phyloP scores from a whole-genome alignment of 2,113 vertebrate species.

The Tringa solitaria region DNA sequence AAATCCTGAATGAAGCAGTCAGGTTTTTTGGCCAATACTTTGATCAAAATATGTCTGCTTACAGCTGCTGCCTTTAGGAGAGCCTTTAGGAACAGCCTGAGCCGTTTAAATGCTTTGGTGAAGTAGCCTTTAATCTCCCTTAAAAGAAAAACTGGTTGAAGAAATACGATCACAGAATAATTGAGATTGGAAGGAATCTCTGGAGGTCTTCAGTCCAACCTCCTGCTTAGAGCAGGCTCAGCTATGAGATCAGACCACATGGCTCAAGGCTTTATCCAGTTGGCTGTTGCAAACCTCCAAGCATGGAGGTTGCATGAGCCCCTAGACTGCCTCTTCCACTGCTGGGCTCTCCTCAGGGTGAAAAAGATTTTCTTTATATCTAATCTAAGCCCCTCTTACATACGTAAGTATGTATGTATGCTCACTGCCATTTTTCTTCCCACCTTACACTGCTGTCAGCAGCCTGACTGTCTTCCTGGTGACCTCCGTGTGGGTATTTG shows the following conservation, averaged over 20 bases:
- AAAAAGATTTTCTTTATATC: neutral
- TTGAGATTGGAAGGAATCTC: neutral
- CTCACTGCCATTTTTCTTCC: neutral
- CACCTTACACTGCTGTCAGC: neutral
- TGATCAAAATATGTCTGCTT: neutral
- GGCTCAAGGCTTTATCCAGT: neutral
- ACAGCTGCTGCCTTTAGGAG: neutral
- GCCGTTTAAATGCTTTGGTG: neutral
- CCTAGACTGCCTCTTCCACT: neutral
- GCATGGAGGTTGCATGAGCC: neutral
- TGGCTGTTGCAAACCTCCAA: neutral
- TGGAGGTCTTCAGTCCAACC: neutral
- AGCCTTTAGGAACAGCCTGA: neutral
- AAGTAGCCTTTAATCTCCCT: neutral
- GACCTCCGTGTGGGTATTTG: neutral
- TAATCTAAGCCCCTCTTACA: neutral
- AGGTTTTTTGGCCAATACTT: neutral
- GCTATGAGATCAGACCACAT: neutral
- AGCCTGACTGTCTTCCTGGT: neutral
- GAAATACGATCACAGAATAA: neutral
- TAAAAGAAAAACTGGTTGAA: neutral
- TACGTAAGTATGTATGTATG: neutral
- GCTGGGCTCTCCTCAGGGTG: neutral
- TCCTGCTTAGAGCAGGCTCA: neutral
- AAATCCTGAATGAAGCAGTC: neutral